These are phyloP conservation scores for Malurus leucopterus DNA, from an alignment of 2,797 vertebrate species.

Conservation along the genomic window DNA sequence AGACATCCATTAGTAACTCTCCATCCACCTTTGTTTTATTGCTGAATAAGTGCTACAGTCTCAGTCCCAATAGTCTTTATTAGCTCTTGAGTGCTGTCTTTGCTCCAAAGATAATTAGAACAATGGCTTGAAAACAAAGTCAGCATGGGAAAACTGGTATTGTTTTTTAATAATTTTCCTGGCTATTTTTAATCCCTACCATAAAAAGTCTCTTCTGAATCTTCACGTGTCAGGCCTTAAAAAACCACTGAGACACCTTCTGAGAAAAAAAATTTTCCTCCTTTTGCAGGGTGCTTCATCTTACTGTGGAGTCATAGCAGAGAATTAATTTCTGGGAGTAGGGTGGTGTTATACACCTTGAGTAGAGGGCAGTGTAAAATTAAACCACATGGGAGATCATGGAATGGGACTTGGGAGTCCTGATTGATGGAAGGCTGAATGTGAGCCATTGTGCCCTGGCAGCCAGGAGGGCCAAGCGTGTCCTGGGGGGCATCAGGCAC, in stretches of 20 bases:
- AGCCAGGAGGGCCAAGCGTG: not conserved
- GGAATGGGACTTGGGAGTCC: rapidly evolving
- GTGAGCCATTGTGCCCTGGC: not conserved
- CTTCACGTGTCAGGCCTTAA: not conserved
- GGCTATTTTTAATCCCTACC: not conserved
- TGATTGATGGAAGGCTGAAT: rapidly evolving
- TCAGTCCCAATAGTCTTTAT: not conserved
- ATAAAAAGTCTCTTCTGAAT: not conserved
- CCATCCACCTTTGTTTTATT: not conserved
- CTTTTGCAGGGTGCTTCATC: not conserved
- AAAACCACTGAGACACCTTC: not conserved
- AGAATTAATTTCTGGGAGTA: not conserved
- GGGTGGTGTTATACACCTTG: not conserved
- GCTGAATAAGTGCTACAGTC: not conserved
- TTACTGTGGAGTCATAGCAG: not conserved
- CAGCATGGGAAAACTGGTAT: not conserved
- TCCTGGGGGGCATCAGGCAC: not conserved
- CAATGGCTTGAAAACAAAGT: not conserved
- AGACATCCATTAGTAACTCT: not conserved
- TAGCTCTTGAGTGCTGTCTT: not conserved
- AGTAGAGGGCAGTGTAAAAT: not conserved
- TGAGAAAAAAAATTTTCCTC: not conserved
- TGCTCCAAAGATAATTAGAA: not conserved
- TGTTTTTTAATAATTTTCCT: not conserved
- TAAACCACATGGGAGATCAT: not conserved